These are phyloP conservation scores for Acrocephalus kingi DNA, from an alignment of 2,113 vertebrate genomes.

Conservation along the genomic window DNA sequence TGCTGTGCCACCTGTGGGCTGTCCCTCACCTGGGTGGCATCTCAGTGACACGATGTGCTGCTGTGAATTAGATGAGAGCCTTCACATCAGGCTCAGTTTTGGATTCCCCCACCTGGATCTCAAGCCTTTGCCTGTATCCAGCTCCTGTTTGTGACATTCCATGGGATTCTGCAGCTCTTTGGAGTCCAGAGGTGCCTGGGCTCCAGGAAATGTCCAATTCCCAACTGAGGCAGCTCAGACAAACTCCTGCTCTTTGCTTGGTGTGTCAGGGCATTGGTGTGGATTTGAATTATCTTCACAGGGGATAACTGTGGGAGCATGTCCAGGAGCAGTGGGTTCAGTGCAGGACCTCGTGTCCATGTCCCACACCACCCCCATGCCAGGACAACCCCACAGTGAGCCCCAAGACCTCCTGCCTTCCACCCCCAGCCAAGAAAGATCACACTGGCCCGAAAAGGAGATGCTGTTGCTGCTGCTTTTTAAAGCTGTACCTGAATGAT, in stretches of 20 bases:
- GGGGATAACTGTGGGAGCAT: accelerated
- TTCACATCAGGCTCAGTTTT: not conserved
- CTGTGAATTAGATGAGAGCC: not conserved
- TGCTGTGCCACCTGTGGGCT: not conserved
- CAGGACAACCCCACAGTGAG: not conserved
- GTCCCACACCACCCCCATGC: not conserved
- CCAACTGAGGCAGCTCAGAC: not conserved
- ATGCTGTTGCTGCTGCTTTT: not conserved
- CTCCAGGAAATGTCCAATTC: not conserved
- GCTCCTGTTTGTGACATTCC: accelerated
- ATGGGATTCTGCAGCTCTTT: not conserved
- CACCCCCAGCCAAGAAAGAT: not conserved
- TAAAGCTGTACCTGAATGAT: not conserved
- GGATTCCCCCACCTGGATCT: not conserved
- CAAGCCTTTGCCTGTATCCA: not conserved
- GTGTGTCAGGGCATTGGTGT: not conserved
- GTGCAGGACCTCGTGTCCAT: not conserved
- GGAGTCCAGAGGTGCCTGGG: not conserved
- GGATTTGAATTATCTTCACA: accelerated
- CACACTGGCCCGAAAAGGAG: not conserved
- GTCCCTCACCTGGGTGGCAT: not conserved
- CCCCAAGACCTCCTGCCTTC: not conserved
- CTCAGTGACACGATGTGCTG: not conserved
- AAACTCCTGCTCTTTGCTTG: not conserved
- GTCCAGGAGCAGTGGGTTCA: accelerated